Conservation (phyloP, 2,888 invertebrate species). For the Hydrotaea diabolus region DNA sequence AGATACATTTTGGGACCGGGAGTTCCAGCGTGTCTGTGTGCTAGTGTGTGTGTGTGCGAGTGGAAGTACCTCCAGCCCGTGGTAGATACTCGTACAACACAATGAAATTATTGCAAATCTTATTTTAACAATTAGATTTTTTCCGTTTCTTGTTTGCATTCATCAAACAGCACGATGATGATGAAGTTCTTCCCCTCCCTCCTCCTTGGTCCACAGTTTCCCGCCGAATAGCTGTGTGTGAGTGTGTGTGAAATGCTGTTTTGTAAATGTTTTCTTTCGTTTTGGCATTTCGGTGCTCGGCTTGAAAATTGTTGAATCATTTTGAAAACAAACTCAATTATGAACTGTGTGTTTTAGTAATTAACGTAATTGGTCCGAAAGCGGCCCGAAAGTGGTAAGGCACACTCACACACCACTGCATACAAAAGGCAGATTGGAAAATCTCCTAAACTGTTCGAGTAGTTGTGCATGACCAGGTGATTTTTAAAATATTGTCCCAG, state of each 20-base stretch:
- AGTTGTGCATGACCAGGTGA: constrained; percentile 5
- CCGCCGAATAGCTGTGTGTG: constrained; percentile 16
- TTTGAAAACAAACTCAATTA: constrained; percentile 50
- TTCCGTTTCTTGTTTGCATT: constrained; percentile 63
- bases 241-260: constrained; percentile 38
- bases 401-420: constrained; percentile 6
- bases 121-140: constrained; percentile 61
- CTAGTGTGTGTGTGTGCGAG: constrained; percentile 39
- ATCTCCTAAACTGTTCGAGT: constrained; percentile 1
- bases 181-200: not conserved
- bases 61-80: constrained; percentile 29
- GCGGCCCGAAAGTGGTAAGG: constrained; percentile 27
- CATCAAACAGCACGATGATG: constrained; percentile 22
- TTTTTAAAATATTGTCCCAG: not conserved
- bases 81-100: constrained; percentile 29
- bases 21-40: not conserved
- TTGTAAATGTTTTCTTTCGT: constrained; percentile 28
- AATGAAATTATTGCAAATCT: constrained; percentile 58
- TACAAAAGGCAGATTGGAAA: not conserved
- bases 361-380: constrained; percentile 45
- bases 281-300: constrained; percentile 32
- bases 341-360: constrained; percentile 49
- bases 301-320: constrained; percentile 59
- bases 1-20: not conserved
- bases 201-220: not conserved